A percentile compares a stretch with the other conserved stretches of the same genome.
Evolutionary conservation across 2,113 vertebrate species (phyloP).

Genomic region (Drymodes brunneopygia): DNA sequence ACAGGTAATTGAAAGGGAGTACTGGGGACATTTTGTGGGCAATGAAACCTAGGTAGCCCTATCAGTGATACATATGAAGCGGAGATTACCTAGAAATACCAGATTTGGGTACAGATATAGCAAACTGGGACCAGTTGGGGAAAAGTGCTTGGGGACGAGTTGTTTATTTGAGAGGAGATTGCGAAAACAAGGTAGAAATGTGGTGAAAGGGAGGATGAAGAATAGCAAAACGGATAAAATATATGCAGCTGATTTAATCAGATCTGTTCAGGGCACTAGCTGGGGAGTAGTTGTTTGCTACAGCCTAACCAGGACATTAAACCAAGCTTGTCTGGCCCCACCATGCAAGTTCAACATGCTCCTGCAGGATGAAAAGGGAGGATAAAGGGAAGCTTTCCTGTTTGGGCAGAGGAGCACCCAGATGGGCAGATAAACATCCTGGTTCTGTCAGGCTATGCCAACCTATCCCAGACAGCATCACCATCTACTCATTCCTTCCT

Average conservation of each 20-base stretch:
- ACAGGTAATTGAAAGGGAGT: not conserved
- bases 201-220: not conserved
- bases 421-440: not conserved
- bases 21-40: not conserved
- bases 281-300: not conserved
- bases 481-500: not conserved
- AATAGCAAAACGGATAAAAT: not conserved
- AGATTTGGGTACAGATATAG: not conserved
- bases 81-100: not conserved
- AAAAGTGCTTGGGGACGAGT: not conserved
- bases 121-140: not conserved
- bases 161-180: not conserved
- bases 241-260: not conserved
- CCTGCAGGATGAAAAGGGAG: not conserved
- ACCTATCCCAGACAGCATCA: not conserved
- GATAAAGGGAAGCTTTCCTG: not conserved
- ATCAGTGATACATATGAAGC: not conserved
- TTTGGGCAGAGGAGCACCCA: not conserved
- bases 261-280: not conserved
- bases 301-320: not conserved
- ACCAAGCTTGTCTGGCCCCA: not conserved
- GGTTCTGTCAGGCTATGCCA: not conserved
- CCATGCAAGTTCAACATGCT: not conserved
- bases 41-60: not conserved
- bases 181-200: not conserved